Percentiles rank a stretch among this genome's conserved stretches.
Evolutionary conservation across 2,888 invertebrate genomes (phyloP).

Genomic region (Cataglyphis rosenhaueri): DNA sequence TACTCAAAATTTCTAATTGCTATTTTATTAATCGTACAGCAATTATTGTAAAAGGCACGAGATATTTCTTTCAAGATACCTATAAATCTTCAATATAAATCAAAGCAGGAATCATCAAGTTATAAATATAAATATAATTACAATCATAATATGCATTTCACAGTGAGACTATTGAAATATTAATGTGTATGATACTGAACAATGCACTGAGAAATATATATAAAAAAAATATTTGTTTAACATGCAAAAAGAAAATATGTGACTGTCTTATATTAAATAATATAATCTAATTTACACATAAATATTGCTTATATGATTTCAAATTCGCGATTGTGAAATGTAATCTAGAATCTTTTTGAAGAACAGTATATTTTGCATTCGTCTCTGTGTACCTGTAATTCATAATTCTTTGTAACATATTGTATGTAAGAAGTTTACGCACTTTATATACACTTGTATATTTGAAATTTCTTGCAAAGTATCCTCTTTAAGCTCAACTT

Average conservation of each 20-base stretch:
- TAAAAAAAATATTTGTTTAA: slow-evolving; percentile 8
- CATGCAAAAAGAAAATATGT: neutral
- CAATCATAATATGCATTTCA: neutral
- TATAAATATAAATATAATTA: slow-evolving; percentile 11
- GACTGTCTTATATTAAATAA: slow-evolving; percentile 14
- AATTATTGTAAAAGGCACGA: slow-evolving; percentile 19
- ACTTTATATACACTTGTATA: slow-evolving; percentile 22
- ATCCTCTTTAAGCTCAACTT: neutral
- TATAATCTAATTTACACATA: slow-evolving; percentile 20
- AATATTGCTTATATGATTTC: slow-evolving; percentile 22
- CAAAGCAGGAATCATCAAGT: slow-evolving; percentile 11
- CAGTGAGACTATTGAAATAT: slow-evolving; percentile 13
- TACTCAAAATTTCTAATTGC: slow-evolving; percentile 66
- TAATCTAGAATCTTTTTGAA: neutral
- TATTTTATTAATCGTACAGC: slow-evolving; percentile 55
- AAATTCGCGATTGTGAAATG: neutral
- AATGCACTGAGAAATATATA: neutral
- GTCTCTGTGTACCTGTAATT: slow-evolving; percentile 19
- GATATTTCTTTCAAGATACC: slow-evolving; percentile 13
- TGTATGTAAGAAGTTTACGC: slow-evolving; percentile 15
- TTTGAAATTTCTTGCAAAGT: slow-evolving; percentile 38
- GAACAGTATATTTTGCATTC: slow-evolving; percentile 20
- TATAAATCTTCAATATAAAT: slow-evolving; percentile 2
- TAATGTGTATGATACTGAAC: slow-evolving; percentile 12
- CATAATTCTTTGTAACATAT: neutral